phyloP scores from a whole-genome alignment of 1,140 invertebrate species.

The Brachionus angularis region DNA sequence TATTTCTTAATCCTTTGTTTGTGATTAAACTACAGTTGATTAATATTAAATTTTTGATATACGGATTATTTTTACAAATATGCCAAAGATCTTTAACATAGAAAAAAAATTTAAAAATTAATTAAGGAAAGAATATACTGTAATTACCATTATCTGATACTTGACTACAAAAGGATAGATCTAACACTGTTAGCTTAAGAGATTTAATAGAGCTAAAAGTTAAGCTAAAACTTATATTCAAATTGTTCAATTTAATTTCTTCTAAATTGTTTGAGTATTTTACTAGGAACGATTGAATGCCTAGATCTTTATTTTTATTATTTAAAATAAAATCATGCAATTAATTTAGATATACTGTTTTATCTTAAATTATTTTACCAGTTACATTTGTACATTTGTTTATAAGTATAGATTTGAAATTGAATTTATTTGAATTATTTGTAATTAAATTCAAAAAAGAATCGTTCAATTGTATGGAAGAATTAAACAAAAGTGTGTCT shows the following conservation, averaged over 20 bases:
- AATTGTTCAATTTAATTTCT: background rate
- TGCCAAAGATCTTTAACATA: background rate
- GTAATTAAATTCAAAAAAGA: background rate
- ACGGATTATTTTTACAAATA: background rate
- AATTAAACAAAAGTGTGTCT: background rate
- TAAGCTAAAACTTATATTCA: background rate
- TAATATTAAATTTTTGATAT: background rate
- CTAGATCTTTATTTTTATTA: background rate
- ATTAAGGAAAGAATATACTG: background rate
- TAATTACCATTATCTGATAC: background rate
- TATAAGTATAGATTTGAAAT: background rate
- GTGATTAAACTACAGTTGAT: background rate
- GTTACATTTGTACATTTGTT: background rate
- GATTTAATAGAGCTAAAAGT: background rate
- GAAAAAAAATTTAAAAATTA: background rate
- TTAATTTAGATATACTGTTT: background rate
- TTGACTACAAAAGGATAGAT: background rate
- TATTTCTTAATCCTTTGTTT: background rate
- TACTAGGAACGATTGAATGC: background rate
- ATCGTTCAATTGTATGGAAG: background rate
- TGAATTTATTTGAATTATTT: background rate
- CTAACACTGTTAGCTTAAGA: background rate
- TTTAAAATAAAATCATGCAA: background rate
- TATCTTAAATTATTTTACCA: background rate
- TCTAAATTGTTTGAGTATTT: background rate